These are phyloP conservation scores for Epinotia brunnichana DNA, from an alignment of 2,888 invertebrate species.

Conservation along the genomic window DNA sequence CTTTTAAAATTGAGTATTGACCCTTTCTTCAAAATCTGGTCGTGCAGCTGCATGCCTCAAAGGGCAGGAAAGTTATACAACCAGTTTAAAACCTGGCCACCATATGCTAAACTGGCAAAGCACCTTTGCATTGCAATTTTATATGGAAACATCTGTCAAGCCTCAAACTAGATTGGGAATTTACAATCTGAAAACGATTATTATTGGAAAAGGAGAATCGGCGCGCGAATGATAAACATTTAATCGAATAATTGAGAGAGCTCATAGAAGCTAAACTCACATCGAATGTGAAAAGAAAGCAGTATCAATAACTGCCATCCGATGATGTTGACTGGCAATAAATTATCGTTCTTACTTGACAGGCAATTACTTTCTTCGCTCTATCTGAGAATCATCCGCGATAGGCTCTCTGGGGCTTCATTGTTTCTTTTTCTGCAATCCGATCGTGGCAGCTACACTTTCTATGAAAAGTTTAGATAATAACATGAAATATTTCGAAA, in stretches of 20 bases:
- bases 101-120: constrained; percentile 46
- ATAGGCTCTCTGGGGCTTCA: constrained; percentile 54
- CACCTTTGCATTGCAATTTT: constrained; percentile 31
- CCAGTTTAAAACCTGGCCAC: constrained; percentile 73
- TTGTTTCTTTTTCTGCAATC: constrained; percentile 57
- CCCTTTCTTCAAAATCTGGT: constrained; percentile 56
- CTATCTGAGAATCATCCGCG: constrained; percentile 41
- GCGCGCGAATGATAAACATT: not conserved
- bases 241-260: constrained; percentile 28
- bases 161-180: not conserved
- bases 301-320: constrained; percentile 54
- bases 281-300: constrained; percentile 60
- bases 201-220: not conserved
- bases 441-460: constrained; percentile 56
- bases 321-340: constrained; percentile 55
- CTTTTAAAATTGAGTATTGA: not conserved
- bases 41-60: constrained; percentile 58
- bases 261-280: constrained; percentile 46
- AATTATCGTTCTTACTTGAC: constrained; percentile 59
- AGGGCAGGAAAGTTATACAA: constrained; percentile 60
- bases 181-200: not conserved
- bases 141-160: constrained; percentile 6
- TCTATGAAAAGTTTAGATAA: constrained; percentile 51
- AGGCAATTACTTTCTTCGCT: constrained; percentile 61
- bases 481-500: not conserved